Evolutionary conservation across 2,888 invertebrate genomes (phyloP).

Genomic region (Cheilosia vulpina): DNA sequence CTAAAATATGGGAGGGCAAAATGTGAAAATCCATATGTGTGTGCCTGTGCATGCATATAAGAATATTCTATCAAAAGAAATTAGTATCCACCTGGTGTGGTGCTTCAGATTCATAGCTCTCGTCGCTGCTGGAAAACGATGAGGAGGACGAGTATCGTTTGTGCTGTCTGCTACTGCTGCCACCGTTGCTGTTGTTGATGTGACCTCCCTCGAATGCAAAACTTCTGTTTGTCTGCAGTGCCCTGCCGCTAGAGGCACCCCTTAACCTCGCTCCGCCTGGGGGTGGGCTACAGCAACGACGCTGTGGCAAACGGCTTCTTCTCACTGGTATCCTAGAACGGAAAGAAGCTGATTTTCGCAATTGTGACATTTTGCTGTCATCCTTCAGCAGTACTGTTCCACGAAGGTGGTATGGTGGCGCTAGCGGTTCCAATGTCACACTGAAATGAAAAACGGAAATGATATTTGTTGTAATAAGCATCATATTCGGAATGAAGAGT

Average conservation of each 20-base stretch:
- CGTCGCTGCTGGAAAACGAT: conserved; percentile 79
- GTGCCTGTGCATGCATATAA: conserved; percentile 51
- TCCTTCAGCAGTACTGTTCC: conserved; percentile 71
- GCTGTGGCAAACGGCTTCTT: conserved; percentile 76
- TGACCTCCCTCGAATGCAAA: conserved; percentile 71
- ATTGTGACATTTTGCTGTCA: conserved; percentile 78
- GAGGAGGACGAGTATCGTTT: conserved; percentile 77
- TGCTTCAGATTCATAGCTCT: conserved; percentile 79
- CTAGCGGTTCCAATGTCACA: conserved; percentile 15
- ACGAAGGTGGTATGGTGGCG: conserved; percentile 35
- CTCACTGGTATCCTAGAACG: conserved; percentile 79
- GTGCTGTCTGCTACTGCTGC: conserved; percentile 40
- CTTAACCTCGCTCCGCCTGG: conserved; percentile 64
- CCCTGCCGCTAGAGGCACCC: conserved; percentile 59
- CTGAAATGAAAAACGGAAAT: conserved; percentile 45
- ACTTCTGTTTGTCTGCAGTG: conserved; percentile 73
- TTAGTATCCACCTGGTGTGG: conserved; percentile 77
- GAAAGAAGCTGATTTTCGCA: conserved; percentile 79
- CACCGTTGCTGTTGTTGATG: conserved; percentile 37
- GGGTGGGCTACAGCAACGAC: conserved; percentile 77
- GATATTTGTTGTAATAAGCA: conserved; percentile 37
- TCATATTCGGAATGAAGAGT: conserved; percentile 22
- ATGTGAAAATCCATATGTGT: conserved; percentile 37
- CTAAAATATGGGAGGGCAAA: not conserved
- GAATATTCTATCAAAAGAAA: conserved; percentile 58